These are phyloP conservation scores for Ptyas mucosa DNA, from an alignment of 2,113 vertebrate species.

Conservation along the genomic window DNA sequence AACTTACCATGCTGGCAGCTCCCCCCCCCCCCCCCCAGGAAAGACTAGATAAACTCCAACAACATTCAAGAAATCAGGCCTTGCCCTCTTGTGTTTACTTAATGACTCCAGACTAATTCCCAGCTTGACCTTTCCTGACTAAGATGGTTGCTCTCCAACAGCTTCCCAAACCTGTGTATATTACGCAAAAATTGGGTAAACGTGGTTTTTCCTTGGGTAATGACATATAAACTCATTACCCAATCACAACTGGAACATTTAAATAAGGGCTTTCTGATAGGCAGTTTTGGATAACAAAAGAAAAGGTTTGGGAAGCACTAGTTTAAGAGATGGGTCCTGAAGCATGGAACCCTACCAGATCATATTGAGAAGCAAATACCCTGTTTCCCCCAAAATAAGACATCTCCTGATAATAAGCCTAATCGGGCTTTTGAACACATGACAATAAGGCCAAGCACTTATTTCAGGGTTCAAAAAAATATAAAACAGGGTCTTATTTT, in stretches of 20 bases:
- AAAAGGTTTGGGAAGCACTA: neutral
- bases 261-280: neutral
- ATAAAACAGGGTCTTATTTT: no score
- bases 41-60: neutral
- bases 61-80: neutral
- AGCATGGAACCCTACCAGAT: neutral
- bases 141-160: neutral
- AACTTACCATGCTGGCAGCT: neutral
- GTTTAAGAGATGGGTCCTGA: neutral
- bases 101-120: neutral
- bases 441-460: no score
- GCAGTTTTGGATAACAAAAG: neutral
- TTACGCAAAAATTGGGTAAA: neutral
- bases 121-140: neutral
- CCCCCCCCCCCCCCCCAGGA: no score
- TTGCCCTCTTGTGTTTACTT: neutral
- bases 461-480: no score
- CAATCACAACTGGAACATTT: neutral
- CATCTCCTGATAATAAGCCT: no score
- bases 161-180: neutral
- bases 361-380: neutral
- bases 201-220: neutral
- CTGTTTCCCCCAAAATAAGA: no score
- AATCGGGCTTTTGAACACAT: no score
- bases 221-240: neutral